Evolutionary conservation across 2,113 vertebrate genomes (phyloP).

Genomic region (Trinectes maculatus): DNA sequence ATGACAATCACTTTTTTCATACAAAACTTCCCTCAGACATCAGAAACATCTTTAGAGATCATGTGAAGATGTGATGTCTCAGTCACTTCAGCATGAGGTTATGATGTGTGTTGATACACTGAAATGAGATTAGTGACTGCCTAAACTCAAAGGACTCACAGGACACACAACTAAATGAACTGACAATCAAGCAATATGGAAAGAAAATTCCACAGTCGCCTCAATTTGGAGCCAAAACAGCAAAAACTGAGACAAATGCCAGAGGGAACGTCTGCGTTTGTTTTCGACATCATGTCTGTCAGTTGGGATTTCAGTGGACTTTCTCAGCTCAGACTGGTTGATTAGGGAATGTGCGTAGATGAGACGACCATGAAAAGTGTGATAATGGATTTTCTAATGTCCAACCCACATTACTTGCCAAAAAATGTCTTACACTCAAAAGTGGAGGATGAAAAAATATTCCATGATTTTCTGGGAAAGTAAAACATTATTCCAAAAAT

Average conservation of each 20-base stretch:
- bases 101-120: neutral
- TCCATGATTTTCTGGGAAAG: neutral
- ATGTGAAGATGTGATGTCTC: too few species aligned
- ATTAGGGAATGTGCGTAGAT: neutral
- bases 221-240: too few species aligned
- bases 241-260: too few species aligned
- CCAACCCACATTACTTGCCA: too few species aligned
- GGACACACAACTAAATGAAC: neutral
- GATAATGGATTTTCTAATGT: neutral
- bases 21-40: too few species aligned
- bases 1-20: too few species aligned
- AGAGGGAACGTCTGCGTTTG: too few species aligned
- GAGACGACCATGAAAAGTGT: neutral
- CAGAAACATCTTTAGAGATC: too few species aligned
- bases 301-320: neutral
- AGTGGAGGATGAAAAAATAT: neutral
- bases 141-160: neutral
- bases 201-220: too few species aligned
- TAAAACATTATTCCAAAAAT: neutral
- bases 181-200: too few species aligned
- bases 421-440: neutral
- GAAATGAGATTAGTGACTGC: neutral
- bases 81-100: neutral
- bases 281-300: too few species aligned
- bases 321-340: too few species aligned